Evolutionary conservation across 2,888 invertebrate genomes (phyloP).

Genomic region (Chaitophorus viminalis): DNA sequence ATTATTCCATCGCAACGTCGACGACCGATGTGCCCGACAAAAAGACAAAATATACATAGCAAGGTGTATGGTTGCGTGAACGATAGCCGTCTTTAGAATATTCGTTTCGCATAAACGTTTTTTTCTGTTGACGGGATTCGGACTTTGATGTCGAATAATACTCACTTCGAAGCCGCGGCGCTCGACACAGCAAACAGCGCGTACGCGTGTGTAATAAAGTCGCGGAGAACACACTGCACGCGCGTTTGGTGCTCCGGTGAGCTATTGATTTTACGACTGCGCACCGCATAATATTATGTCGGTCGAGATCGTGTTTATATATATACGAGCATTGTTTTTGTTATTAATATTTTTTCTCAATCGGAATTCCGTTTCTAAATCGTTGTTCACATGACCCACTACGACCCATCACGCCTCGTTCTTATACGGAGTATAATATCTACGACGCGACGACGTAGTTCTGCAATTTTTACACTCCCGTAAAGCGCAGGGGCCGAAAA

Average conservation of each 20-base stretch:
- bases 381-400: too few relatives aligned
- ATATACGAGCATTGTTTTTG: background rate
- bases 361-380: background rate
- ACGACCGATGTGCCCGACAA: background rate
- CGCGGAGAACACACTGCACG: background rate
- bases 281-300: background rate
- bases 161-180: background rate
- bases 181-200: background rate
- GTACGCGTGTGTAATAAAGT: background rate
- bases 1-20: background rate
- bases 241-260: background rate
- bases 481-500: too few relatives aligned
- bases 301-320: background rate
- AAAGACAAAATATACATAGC: background rate
- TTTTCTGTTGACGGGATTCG: background rate
- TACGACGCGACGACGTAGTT: too few relatives aligned
- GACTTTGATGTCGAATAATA: background rate
- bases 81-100: background rate
- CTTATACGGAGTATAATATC: too few relatives aligned
- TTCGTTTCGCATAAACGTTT: background rate
- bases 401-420: too few relatives aligned
- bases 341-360: background rate
- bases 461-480: too few relatives aligned
- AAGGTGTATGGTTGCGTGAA: background rate
- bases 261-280: background rate